Evolutionary conservation across 30 jellyfish, hydroid and myxozoan species (phyloP).

Genomic region (Nemopilema nomurai): DNA sequence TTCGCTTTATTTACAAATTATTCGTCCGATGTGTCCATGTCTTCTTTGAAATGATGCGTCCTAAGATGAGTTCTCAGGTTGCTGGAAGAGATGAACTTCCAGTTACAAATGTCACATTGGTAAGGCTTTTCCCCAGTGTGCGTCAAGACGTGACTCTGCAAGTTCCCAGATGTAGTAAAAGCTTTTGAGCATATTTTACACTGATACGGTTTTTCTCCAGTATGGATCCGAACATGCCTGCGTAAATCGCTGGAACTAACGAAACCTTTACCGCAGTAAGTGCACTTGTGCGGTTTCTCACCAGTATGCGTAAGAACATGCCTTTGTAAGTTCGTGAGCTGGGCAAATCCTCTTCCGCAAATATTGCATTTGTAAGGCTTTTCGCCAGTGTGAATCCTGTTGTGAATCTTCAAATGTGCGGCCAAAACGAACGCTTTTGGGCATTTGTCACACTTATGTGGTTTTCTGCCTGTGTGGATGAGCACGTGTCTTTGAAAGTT

Average conservation of each 20-base stretch:
- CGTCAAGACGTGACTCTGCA: constrained; percentile 91
- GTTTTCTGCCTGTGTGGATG: constrained; percentile 97
- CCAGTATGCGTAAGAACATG: constrained; percentile 98
- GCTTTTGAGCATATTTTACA: constrained; percentile 98
- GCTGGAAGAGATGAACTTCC: constrained; percentile 92
- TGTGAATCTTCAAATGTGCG: constrained; percentile 93
- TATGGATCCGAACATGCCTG: constrained; percentile 95
- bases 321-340: constrained; percentile 90
- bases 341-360: constrained; percentile 98
- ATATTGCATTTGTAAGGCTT: constrained; percentile 95
- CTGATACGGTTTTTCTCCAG: constrained; percentile 97
- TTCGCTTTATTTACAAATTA: constrained; percentile 2
- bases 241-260: constrained; percentile 95
- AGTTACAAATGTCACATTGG: constrained; percentile 88
- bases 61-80: constrained; percentile 91
- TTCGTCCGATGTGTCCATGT: constrained; percentile 48
- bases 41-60: constrained; percentile 83
- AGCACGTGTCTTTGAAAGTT: constrained; percentile 96
- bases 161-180: constrained; percentile 92
- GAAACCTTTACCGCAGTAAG: constrained; percentile 93
- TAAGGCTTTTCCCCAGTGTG: constrained; percentile 98
- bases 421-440: constrained; percentile 97
- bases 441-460: constrained; percentile 96
- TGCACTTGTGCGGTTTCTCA: constrained; percentile 96
- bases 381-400: constrained; percentile 97